Evolutionary conservation across 2,113 vertebrate genomes (phyloP), one percentile per base, ranked within the genome.

Genomic region (Cavia aperea): DNA sequence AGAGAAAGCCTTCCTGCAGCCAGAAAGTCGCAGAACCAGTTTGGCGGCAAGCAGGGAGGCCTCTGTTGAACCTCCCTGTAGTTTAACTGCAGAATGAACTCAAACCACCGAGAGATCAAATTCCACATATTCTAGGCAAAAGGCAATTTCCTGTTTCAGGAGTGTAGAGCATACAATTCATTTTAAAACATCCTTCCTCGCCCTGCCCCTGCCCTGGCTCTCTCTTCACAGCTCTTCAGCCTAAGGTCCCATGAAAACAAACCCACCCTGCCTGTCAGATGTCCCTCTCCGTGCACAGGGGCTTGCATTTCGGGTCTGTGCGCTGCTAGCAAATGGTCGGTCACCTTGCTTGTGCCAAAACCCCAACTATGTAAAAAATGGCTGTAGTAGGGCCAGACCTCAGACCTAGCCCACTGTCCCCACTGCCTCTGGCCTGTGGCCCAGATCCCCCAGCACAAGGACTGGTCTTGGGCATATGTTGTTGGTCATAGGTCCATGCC

Each of bases 291-390:
- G 12, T 49, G 83, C 66, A 63, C 75, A 15, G 0, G 16, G 29
- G 94, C 92, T 92, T 68, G 77, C 75, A 33, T 95, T 94, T 77
- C 91, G 88, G 72, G 78, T 89, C 87, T 93, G 58, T 60, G 77
- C 10, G 39, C 78, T 0, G 16, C 90, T 81, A 94, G 91, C 87
- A 72, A 65, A 79, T 0, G 1, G 73, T 81, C 89, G 1, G 73
- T 81, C 91, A 66, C 43, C 56, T 79, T 62, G 93, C 81, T 81
- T 95, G 87, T 93, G 87, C 95, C 95, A 92, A 96, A 95, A 90
- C 95, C 94, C 89, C 91, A 96, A 84, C 78, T 95, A 95, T 96
- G 93, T 90, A 43, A 96, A 96, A 89, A 88, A 90, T 79, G 91
- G 81, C 89, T 70, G 19, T 36, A 73, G 86, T 24, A 39, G 66